Conservation (phyloP, 2,113 vertebrate genomes). For the Passer domesticus region DNA sequence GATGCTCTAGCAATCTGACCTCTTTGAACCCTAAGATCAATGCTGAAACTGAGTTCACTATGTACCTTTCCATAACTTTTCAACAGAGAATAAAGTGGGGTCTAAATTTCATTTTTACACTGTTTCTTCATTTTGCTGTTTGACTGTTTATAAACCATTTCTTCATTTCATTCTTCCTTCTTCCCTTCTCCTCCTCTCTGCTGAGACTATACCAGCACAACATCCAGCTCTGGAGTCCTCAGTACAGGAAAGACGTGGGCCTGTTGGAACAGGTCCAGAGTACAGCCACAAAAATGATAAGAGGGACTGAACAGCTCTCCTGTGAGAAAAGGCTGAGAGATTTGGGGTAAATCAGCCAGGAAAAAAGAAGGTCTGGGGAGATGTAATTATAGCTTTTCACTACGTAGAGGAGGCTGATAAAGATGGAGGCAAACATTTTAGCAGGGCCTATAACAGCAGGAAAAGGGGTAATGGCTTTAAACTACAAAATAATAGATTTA, state of each 20-base stretch:
- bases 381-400: background rate
- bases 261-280: background rate
- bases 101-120: background rate
- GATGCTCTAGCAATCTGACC: background rate
- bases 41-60: background rate
- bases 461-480: background rate
- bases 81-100: background rate
- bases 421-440: background rate
- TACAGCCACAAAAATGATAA: background rate
- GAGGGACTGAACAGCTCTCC: background rate
- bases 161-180: background rate
- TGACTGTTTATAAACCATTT: background rate
- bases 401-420: background rate
- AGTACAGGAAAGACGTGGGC: background rate
- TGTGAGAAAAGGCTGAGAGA: background rate
- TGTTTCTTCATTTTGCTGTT: background rate
- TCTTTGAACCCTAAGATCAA: background rate
- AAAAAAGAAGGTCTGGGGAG: background rate
- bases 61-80: background rate
- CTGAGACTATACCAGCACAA: background rate
- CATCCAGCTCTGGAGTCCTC: background rate
- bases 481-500: background rate
- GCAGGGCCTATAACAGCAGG: fast-evolving
- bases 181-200: background rate
- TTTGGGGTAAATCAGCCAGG: background rate